Evolutionary conservation across 2,888 invertebrate species (phyloP).

Genomic region (Brachylomia viminalis): DNA sequence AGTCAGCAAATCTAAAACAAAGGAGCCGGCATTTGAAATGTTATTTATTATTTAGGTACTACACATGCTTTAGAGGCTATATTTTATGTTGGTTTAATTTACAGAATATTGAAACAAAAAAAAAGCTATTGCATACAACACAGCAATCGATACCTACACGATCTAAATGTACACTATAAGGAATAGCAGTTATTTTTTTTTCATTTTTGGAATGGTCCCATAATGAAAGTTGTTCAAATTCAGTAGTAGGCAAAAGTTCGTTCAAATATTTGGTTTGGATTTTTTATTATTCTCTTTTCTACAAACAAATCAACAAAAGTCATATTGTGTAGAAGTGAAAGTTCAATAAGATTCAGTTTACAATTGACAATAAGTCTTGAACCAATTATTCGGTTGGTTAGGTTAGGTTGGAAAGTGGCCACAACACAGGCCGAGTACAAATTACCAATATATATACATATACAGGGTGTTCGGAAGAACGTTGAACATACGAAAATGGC

Average conservation of each 20-base stretch:
- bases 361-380: not conserved
- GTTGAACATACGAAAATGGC: too few species aligned
- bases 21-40: not conserved
- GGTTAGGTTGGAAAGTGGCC: not conserved
- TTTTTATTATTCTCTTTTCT: not conserved
- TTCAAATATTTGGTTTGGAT: not conserved
- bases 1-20: conserved; percentile 42
- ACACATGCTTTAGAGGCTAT: too few species aligned
- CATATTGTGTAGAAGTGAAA: conserved; percentile 19
- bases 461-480: too few species aligned
- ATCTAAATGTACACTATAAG: not conserved
- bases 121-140: not conserved
- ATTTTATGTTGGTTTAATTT: not conserved
- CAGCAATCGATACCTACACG: not conserved
- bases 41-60: too few species aligned
- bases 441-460: not conserved
- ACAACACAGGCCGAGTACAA: not conserved
- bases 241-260: not conserved
- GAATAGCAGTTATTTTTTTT: not conserved
- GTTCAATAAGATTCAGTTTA: not conserved
- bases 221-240: not conserved
- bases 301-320: conserved; percentile 16
- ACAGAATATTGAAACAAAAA: not conserved
- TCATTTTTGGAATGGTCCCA: not conserved
- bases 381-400: conserved; percentile 36